phyloP scores from a whole-genome alignment of 2,888 invertebrate genomes.

The Fissipunctia ypsillon region DNA sequence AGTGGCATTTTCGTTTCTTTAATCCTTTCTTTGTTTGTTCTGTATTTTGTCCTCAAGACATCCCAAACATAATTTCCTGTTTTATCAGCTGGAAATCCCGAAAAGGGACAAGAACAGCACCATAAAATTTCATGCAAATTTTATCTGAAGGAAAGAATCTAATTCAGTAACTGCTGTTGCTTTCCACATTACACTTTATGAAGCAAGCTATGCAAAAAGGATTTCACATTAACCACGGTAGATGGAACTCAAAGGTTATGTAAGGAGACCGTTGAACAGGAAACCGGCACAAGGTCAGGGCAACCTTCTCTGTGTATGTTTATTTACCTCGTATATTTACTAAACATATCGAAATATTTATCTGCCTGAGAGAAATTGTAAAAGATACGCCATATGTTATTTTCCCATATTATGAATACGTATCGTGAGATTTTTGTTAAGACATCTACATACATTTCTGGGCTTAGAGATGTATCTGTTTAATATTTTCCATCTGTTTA shows the following conservation, averaged over 20 bases:
- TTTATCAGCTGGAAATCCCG: slow-evolving; percentile 31
- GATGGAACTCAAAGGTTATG: slow-evolving; percentile 66
- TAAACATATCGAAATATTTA: slow-evolving; percentile 46
- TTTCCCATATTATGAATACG: slow-evolving; percentile 34
- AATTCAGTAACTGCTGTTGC: slow-evolving; percentile 53
- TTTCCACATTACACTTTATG: slow-evolving; percentile 63
- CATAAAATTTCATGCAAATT: slow-evolving; percentile 59
- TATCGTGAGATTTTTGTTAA: slow-evolving; percentile 15
- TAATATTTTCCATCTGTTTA: slow-evolving; percentile 17
- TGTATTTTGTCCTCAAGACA: slow-evolving; percentile 19
- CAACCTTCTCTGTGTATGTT: slow-evolving; percentile 40
- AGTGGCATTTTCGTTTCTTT: neutral
- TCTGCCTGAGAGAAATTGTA: slow-evolving; percentile 39
- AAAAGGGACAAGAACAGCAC: slow-evolving; percentile 38
- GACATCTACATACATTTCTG: slow-evolving; percentile 23
- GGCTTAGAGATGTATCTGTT: neutral
- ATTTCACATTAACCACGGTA: slow-evolving; percentile 68
- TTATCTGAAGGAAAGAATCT: slow-evolving; percentile 58
- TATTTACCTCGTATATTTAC: slow-evolving; percentile 60
- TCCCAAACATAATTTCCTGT: slow-evolving; percentile 17
- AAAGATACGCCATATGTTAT: slow-evolving; percentile 25
- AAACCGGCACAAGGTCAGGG: slow-evolving; percentile 64
- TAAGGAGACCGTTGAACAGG: slow-evolving; percentile 65
- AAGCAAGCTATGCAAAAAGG: slow-evolving; percentile 65
- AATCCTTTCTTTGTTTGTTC: neutral